Evolutionary conservation across 2,113 vertebrate genomes (phyloP), one percentile per base, ranked within the genome.

Genomic region (Nothobranchius furzeri): DNA sequence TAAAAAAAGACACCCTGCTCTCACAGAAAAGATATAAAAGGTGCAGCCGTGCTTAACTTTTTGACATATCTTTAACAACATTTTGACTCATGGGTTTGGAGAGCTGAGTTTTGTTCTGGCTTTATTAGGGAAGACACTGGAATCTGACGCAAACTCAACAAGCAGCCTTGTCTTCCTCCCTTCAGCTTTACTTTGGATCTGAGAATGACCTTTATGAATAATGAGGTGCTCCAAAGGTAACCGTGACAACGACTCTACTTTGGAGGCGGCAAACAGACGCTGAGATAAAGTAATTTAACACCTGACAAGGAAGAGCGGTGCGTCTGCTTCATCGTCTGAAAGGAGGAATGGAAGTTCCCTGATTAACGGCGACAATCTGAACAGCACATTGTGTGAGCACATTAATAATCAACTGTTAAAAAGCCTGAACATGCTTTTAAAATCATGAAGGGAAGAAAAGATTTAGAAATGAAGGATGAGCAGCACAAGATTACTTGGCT

Each of bases 171-270:
- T 75, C 37, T n/a, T 68, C 57, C 30, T 78, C 73, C 66, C 50
- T 65, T 71, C 37, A 75, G 52, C 61, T 78, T 68, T 60, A 56
- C 45, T 71, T 74, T 68, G 68, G 68, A 73, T 82, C 65, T 62
- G 49, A 57, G 12, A 65, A 73, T 88, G 84, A 90, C 85, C 87
- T 89, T 90, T 88, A 89, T 89, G 75, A 89, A 83, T 84, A 87
- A 82, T 81, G 79, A 88, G 82, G 66, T 54, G 63, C 60, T 73
- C 76, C 63, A 69, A 70, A 81, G 75, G 83, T 84, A 87, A 84
- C 76, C 58, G 78, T 84, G 71, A 78, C 74, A 67, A 79, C 62
- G 43, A 69, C 68, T 84, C 77, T 79, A 64, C 66, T 50, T 74
- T 62, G 60, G 60, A 84, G 67, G 73, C 52, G 35, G 76, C 57